These are phyloP conservation scores for Conomelus anceps DNA, from an alignment of 2,888 invertebrate genomes.

Conservation along the genomic window DNA sequence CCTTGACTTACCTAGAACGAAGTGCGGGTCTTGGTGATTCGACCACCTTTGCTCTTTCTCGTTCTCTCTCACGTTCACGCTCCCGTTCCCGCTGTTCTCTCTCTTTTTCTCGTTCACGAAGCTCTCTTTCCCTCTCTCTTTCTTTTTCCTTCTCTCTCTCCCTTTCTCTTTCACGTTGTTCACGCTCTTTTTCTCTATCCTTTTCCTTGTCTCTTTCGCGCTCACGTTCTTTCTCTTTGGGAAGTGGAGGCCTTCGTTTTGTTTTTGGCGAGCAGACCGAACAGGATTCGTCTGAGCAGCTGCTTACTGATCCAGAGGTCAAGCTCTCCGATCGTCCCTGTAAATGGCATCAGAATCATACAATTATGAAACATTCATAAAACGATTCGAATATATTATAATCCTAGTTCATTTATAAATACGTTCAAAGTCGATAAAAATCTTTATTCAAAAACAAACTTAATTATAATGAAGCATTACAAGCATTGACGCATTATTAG, in stretches of 20 bases:
- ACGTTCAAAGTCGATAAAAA: too few species aligned
- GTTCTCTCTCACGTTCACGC: background rate
- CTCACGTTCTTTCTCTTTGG: slow-evolving; percentile 6
- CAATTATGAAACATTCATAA: slow-evolving; percentile 2
- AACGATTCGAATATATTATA: too few species aligned
- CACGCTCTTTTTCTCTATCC: slow-evolving; percentile 16
- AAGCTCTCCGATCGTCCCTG: slow-evolving; percentile 41
- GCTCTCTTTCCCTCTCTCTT: slow-evolving; percentile 13
- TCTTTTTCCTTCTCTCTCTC: slow-evolving; percentile 19
- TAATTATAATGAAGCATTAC: too few species aligned
- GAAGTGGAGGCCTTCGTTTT: slow-evolving; percentile 15
- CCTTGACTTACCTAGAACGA: slow-evolving; percentile 15
- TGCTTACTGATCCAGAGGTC: slow-evolving; percentile 60
- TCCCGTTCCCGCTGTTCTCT: background rate
- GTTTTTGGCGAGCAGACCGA: slow-evolving; percentile 55
- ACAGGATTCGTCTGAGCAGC: slow-evolving; percentile 77
- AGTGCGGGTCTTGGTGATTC: slow-evolving; percentile 6
- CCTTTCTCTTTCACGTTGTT: background rate
- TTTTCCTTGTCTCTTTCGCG: slow-evolving; percentile 23
- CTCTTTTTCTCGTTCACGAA: background rate
- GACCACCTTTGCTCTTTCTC: background rate
- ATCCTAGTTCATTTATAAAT: too few species aligned
- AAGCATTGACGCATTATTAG: too few species aligned
- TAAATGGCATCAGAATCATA: slow-evolving; percentile 25
- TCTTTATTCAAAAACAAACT: too few species aligned